These are phyloP conservation scores for Caranx melampygus DNA, from an alignment of 2,113 vertebrate species.

Conservation along the genomic window DNA sequence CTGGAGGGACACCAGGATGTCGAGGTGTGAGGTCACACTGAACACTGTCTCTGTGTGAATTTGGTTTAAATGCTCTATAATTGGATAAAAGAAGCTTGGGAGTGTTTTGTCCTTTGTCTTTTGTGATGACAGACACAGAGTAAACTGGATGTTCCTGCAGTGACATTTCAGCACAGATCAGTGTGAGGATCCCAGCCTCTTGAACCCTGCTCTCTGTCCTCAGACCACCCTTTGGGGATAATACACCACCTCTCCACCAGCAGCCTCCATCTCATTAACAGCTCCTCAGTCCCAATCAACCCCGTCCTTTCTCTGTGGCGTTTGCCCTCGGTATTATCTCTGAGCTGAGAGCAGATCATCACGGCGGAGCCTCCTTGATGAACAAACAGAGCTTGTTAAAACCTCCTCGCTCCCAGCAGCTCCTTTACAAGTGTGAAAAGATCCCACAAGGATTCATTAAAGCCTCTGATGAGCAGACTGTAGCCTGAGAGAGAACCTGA, in stretches of 20 bases:
- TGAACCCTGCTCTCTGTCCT: neutral
- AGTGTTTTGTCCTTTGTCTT: too few relatives aligned
- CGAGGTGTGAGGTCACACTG: too few relatives aligned
- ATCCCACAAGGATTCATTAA: conserved; percentile 74
- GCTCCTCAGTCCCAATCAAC: conserved; percentile 24
- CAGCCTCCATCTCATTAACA: conserved; percentile 46
- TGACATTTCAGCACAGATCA: neutral
- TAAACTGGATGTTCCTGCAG: neutral
- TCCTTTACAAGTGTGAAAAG: conserved; percentile 53
- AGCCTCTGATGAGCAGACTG: conserved; percentile 51
- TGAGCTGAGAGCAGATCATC: conserved; percentile 69
- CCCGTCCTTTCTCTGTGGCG: conserved; percentile 34
- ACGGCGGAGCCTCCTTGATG: conserved; percentile 53
- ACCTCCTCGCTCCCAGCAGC: conserved; percentile 38
- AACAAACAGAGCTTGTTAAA: conserved; percentile 74
- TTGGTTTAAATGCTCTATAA: too few relatives aligned
- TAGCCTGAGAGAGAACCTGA: neutral
- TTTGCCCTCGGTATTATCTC: conserved; percentile 64
- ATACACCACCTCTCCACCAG: neutral
- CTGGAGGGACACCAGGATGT: too few relatives aligned
- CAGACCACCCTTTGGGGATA: conserved; percentile 28
- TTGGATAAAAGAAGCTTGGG: too few relatives aligned
- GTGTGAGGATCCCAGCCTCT: neutral
- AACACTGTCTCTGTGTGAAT: too few relatives aligned
- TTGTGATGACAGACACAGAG: neutral